phyloP scores from a whole-genome alignment of 2,888 invertebrate genomes.

The Leptopterna dolabrata region DNA sequence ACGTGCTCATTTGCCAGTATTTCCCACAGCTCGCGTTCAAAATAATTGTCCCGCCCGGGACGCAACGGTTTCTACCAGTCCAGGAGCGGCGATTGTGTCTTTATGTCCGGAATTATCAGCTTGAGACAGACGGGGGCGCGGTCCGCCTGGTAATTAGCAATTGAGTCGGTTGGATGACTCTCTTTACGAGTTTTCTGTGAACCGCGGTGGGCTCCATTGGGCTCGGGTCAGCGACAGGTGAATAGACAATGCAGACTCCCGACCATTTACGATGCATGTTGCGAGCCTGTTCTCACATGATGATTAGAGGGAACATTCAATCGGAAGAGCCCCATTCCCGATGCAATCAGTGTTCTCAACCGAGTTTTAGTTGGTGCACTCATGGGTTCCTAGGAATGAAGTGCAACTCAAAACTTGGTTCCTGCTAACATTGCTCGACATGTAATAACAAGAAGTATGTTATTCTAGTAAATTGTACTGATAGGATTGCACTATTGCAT shows the following conservation, averaged over 20 bases:
- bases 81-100: neutral
- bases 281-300: neutral
- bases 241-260: neutral
- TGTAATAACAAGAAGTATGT: too few species aligned
- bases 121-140: neutral
- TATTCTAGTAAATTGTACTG: too few species aligned
- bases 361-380: neutral
- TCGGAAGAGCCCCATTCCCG: neutral
- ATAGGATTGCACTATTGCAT: too few species aligned
- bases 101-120: neutral
- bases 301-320: neutral
- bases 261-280: neutral
- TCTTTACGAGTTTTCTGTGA: conserved; percentile 16
- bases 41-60: neutral
- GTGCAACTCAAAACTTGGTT: neutral
- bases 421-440: too few species aligned
- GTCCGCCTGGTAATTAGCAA: conserved; percentile 8
- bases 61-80: neutral
- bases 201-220: neutral
- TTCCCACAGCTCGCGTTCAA: neutral
- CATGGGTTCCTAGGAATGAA: neutral
- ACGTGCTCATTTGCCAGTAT: neutral
- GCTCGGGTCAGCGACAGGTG: neutral
- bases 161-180: neutral
- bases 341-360: neutral